A percentile compares a stretch with the other conserved stretches of the same genome.
These are phyloP conservation scores for Loriculus beryllinus DNA, from an alignment of 2,797 vertebrate species.

Conservation along the genomic window DNA sequence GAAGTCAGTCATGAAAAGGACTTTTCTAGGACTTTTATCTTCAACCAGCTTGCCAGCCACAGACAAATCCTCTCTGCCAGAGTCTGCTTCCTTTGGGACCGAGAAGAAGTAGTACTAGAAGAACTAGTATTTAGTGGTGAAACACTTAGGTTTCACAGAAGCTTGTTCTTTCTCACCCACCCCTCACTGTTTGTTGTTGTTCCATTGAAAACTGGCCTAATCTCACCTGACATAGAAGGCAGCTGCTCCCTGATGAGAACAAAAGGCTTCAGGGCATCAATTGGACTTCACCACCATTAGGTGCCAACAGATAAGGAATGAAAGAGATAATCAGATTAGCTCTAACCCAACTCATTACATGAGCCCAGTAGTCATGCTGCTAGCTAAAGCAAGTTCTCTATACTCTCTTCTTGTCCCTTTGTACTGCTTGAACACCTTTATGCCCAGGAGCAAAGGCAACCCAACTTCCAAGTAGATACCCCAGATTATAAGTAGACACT, in stretches of 20 bases:
- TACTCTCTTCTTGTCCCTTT: background rate
- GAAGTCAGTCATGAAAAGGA: background rate
- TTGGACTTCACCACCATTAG: background rate
- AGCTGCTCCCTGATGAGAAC: background rate
- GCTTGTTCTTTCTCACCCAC: background rate
- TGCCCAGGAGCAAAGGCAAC: background rate
- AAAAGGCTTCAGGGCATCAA: background rate
- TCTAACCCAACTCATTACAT: background rate
- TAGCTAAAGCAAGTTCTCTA: background rate
- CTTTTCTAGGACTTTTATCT: background rate
- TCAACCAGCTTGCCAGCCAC: background rate
- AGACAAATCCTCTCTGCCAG: background rate
- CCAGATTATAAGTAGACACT: background rate
- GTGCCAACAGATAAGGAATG: background rate
- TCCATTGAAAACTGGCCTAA: background rate
- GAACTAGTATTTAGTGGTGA: background rate
- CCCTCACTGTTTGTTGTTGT: background rate
- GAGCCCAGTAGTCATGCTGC: background rate
- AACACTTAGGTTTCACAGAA: too few relatives aligned
- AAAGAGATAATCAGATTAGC: background rate
- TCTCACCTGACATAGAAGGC: background rate
- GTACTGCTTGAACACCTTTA: background rate
- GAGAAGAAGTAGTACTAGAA: background rate
- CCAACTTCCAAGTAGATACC: background rate
- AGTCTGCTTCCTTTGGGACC: background rate